Conservation (phyloP, 1,140 invertebrate genomes). For the Bombus confusus region DNA sequence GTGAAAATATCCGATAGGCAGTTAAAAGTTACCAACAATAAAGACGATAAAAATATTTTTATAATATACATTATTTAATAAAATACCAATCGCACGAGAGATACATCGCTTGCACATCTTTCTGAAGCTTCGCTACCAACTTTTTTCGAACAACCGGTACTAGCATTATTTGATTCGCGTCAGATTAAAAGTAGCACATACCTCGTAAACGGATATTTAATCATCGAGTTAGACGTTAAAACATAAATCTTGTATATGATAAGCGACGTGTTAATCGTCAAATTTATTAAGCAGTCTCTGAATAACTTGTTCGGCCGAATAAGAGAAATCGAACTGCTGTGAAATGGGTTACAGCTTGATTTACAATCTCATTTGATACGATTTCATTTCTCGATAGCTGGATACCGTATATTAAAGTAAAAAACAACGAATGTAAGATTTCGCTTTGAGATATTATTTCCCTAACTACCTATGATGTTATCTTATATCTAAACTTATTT, state of each 20-base stretch:
- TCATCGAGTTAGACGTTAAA: not conserved
- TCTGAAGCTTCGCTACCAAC: too few species aligned
- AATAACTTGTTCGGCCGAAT: not conserved
- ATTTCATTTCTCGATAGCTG: not conserved
- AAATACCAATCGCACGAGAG: not conserved
- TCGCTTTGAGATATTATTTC: too few species aligned
- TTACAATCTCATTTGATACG: not conserved
- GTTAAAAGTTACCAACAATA: too few species aligned
- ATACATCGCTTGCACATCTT: not conserved
- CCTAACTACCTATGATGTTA: not conserved
- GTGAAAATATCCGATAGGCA: too few species aligned
- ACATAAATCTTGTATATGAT: not conserved
- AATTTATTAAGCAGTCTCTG: not conserved
- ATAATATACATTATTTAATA: not conserved
- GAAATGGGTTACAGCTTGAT: not conserved
- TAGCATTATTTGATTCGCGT: not conserved
- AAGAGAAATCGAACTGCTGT: not conserved
- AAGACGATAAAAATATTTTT: not conserved
- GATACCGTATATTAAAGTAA: too few species aligned
- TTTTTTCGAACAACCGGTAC: not conserved
- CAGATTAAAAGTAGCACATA: not conserved
- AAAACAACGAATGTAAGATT: too few species aligned
- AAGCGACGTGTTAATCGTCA: conserved; percentile 7
- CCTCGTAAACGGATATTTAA: not conserved
- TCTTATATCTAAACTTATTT: too few species aligned